A percentile compares a stretch with the other conserved stretches of the same genome.
Evolutionary conservation across 2,113 vertebrate genomes (phyloP).

Genomic region (Anoplopoma fimbria): DNA sequence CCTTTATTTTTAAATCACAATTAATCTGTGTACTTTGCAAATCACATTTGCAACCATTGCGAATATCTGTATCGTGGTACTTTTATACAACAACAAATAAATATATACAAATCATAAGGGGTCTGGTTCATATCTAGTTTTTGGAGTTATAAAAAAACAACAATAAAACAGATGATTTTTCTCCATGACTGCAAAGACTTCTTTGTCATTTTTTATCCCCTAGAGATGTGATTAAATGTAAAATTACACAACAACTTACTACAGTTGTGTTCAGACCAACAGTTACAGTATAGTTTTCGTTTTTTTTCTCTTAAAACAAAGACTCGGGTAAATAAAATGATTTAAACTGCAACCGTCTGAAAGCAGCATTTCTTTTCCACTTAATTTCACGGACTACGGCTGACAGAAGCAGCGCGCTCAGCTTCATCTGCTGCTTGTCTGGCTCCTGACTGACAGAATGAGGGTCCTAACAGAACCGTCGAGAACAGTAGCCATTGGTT

Average conservation of each 20-base stretch:
- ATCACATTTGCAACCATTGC: no score
- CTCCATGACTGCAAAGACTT: background rate
- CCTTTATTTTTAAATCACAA: no score
- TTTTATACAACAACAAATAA: background rate
- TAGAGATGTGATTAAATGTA: no score
- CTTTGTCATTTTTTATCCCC: no score
- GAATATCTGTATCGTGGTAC: background rate
- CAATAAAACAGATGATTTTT: background rate
- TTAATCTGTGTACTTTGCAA: no score
- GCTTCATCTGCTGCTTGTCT: background rate
- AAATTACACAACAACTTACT: no score
- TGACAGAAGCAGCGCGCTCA: no score
- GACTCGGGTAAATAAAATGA: background rate
- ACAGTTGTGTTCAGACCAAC: no score
- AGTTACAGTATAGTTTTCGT: no score
- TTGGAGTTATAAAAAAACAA: background rate
- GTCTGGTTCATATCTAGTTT: background rate
- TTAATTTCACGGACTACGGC: no score
- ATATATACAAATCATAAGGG: background rate
- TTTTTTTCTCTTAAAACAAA: background rate
- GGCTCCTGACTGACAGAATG: slow-evolving; percentile 45
- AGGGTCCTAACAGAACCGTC: slow-evolving; percentile 11
- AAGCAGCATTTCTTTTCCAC: background rate
- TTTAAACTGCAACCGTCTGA: background rate
- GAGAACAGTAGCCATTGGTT: background rate